Base-by-base conservation (phyloP, 2,113 vertebrate genomes). In the Oryzias melastigma region DNA sequence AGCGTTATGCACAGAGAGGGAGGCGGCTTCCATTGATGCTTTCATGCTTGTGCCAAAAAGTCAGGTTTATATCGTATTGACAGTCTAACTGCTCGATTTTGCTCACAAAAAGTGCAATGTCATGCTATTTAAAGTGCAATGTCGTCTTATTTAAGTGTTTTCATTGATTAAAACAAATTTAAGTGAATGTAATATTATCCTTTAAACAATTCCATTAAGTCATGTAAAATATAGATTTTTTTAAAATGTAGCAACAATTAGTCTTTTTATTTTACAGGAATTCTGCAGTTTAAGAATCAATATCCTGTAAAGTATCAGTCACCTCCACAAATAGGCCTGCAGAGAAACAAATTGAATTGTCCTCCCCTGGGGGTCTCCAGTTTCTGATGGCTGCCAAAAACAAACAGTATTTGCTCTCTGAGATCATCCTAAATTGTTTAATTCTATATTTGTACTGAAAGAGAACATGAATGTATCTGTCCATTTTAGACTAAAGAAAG, bases 271-370 rank as follows among this genome's bases (percentile, higher is more conserved):
- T 35, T 35, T 35, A 35, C 35, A 35, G 49, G 12, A 57, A 70
- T 48, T 40, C 15, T 45, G 42, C 17, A 15, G 49, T 49, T 13
- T 22, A 17, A 17, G 66, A 56, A 65, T 58, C 53, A 19, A 56
- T 71, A 62, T 55, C 10, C 56, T 7, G 45, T 49, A 25, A 43
- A 52, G 46, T 20, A 8, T 22, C 12, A 4, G 45, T 60, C 5
- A 3, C 42, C 12, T 69, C 52, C 52, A 25, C 3, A 66, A 43
- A 68, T 55, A 62, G 69, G 74, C 79, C 77, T 80, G 52, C 69
- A 58, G 71, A 52, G 60, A 71, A 76, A 71, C 72, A 48, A 74
- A 78, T 66, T 55, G 15, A 58, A 82, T 77, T 82, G 73, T 50
- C 45, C 55, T 62, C 71, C 65, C 48, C 1, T 19, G 65, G 69